Evolutionary conservation across 2,113 vertebrate genomes (phyloP), one percentile per base, ranked within the genome.

Genomic region (Halichoeres trimaculatus): DNA sequence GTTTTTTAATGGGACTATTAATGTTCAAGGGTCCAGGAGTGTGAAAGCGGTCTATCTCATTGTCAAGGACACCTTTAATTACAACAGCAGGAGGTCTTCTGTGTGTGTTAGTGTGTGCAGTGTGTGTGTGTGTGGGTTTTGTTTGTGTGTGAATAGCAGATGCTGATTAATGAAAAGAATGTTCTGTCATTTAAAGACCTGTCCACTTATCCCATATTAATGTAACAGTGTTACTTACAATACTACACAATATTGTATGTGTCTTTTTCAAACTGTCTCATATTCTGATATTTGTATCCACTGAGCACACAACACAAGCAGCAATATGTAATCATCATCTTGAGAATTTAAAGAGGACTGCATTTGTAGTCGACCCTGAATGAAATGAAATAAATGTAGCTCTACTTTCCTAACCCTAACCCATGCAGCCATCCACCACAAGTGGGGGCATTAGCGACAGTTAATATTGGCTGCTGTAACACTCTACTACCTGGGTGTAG

Each of bases 1-100:
- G 26, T 59, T 2, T 73, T 63, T 78, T 41, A 85, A 74, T 59
- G 48, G 64, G 38, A 58, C 53, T 48, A 59, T 64, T 70, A 73
- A 82, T 58, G 82, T 78, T 81, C 47, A 75, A 82, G 82, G 81
- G 76, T 91, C 80, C 56, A 77, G 20, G 61, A 60, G 85, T 93
- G 91, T 91, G 89, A 92, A 90, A 82, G 81, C 47, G 30, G 78
- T 78, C 83, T 67, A 77, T 90, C 84, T 92, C 80, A 55, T 85
- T 87, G 89, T 92, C 89, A 91, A 93, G 90, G 90, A 93, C 92
- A 92, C 91, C 85, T 89, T 92, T 94, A 94, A 94, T 93, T 94
- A 91, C 89, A 89, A 43, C 92, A 89, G 85, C 86, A 73, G 90
- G 89, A 85, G 63, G 63, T 61, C 50, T 47, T 68, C 1, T 64